These are phyloP conservation scores for Physocephala rufipes DNA, from an alignment of 2,888 invertebrate genomes.

Conservation along the genomic window DNA sequence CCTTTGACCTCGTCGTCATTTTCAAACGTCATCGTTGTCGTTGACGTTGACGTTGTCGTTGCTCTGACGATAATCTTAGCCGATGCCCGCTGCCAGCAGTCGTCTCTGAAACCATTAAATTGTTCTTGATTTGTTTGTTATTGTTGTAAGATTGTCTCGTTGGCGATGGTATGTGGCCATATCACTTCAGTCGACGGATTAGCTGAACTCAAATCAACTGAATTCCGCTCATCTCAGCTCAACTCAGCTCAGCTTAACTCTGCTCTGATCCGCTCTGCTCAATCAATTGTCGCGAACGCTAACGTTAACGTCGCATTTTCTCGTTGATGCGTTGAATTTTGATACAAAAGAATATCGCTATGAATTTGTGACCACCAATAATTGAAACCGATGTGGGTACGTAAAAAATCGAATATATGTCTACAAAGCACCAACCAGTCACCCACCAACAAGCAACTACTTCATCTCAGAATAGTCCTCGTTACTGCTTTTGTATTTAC, in stretches of 20 bases:
- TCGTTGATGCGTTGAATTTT: constrained; percentile 41
- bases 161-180: background rate
- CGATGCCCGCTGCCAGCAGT: constrained; percentile 26
- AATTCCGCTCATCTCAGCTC: no score
- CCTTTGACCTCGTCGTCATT: constrained; percentile 12
- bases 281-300: background rate
- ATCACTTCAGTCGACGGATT: no score
- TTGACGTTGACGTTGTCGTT: constrained; percentile 21
- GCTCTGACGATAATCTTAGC: constrained; percentile 22
- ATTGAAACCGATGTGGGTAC: background rate
- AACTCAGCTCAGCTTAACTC: no score
- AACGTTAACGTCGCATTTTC: constrained; percentile 45
- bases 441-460: constrained; percentile 27
- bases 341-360: constrained; percentile 38
- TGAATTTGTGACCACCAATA: constrained; percentile 29
- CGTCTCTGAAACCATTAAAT: constrained; percentile 43
- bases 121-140: constrained; percentile 36
- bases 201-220: no score
- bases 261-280: background rate
- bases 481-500: background rate
- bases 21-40: background rate
- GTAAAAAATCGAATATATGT: constrained; percentile 30
- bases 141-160: constrained; percentile 25
- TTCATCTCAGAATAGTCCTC: constrained; percentile 11
- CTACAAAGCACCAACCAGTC: constrained; percentile 32